A percentile compares a stretch with the other conserved stretches of the same genome.
Conservation (phyloP, 2,888 invertebrate genomes). For the Agrenia bidenticulata region DNA sequence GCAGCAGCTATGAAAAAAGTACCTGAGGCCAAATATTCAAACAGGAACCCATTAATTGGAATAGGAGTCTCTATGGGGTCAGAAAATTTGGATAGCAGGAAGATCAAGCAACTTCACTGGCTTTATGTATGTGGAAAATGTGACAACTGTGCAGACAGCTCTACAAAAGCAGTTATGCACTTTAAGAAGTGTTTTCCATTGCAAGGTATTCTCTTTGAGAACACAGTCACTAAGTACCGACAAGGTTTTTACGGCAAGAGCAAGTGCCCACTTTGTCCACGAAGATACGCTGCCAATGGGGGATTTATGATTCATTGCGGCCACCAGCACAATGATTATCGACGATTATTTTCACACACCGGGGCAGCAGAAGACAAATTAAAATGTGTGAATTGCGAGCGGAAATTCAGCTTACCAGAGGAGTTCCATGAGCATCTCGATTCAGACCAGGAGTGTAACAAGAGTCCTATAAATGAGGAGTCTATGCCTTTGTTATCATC, state of each 20-base stretch:
- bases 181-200: conserved; percentile 41
- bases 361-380: conserved; percentile 39
- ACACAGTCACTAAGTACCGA: conserved; percentile 44
- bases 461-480: conserved; percentile 4
- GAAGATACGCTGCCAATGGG: conserved; percentile 41
- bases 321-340: conserved; percentile 44
- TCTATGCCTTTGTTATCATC: conserved; percentile 12
- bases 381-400: conserved; percentile 42
- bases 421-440: conserved; percentile 44
- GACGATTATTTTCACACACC: conserved; percentile 37
- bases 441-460: conserved; percentile 10
- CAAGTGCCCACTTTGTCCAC: conserved; percentile 48
- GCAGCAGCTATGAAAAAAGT: neutral
- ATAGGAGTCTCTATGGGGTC: conserved; percentile 36
- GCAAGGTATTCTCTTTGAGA: conserved; percentile 37
- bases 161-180: conserved; percentile 43
- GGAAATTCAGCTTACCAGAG: conserved; percentile 32
- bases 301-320: conserved; percentile 51
- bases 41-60: conserved; percentile 34
- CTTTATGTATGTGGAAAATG: conserved; percentile 50
- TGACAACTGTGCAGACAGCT: conserved; percentile 42
- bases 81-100: conserved; percentile 35
- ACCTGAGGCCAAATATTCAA: neutral
- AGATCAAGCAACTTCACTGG: conserved; percentile 50
- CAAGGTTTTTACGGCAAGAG: conserved; percentile 51